phyloP scores from a whole-genome alignment of 1,140 invertebrate species.

The Archivesica marissinica region DNA sequence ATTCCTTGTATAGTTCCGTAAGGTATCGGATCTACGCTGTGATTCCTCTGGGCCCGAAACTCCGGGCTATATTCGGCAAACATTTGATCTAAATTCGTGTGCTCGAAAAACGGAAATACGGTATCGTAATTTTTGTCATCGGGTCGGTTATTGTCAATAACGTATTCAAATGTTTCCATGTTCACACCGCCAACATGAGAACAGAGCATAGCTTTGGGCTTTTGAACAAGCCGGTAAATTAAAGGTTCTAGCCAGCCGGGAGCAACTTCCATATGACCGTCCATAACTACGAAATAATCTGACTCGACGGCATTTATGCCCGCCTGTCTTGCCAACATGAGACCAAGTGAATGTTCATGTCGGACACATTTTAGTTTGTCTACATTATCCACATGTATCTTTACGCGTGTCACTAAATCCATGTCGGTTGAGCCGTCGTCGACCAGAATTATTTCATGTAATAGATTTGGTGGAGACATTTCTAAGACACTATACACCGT shows the following conservation, averaged over 20 bases:
- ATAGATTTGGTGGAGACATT: constrained; percentile 27
- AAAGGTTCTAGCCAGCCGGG: constrained; percentile 42
- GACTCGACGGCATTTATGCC: constrained; percentile 33
- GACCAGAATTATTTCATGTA: constrained; percentile 39
- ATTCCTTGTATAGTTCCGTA: constrained; percentile 31
- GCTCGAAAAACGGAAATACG: constrained; percentile 27
- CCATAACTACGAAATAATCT: constrained; percentile 32
- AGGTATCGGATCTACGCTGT: constrained; percentile 37
- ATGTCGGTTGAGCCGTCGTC: constrained; percentile 45
- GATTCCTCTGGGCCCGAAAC: constrained; percentile 4
- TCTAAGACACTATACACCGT: constrained; percentile 41
- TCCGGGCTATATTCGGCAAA: background rate
- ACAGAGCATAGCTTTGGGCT: constrained; percentile 33
- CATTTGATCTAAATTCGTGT: constrained; percentile 49
- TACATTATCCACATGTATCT: constrained; percentile 20
- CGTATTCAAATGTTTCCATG: constrained; percentile 22
- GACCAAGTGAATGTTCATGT: background rate
- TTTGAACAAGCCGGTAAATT: constrained; percentile 13
- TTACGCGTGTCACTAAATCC: constrained; percentile 19
- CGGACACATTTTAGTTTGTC: constrained; percentile 22
- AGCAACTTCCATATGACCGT: constrained; percentile 52
- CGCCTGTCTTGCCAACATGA: constrained; percentile 46
- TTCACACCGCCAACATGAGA: constrained; percentile 32
- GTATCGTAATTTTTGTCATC: constrained; percentile 5
- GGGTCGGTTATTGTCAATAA: constrained; percentile 14